Conservation (phyloP, 2,888 invertebrate species). For the Microctonus hyperodae region DNA sequence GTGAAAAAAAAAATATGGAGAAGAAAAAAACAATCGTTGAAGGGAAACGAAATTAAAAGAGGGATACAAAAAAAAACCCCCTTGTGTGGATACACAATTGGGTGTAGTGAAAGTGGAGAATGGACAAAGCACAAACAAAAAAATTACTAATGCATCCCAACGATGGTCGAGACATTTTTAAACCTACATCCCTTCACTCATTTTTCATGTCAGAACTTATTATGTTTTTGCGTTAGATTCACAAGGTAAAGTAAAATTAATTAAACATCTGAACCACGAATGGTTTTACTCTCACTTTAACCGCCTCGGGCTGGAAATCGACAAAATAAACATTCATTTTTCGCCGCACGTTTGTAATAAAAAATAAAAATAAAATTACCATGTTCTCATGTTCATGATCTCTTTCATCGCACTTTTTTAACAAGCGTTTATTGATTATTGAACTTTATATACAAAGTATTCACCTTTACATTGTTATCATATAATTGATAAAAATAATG, state of each 20-base stretch:
- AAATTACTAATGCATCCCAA: constrained; percentile 16
- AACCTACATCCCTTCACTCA: constrained; percentile 29
- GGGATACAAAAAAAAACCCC: neutral
- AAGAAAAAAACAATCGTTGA: constrained; percentile 13
- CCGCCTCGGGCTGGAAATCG: constrained; percentile 16
- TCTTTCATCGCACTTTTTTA: no score
- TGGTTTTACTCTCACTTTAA: constrained; percentile 12
- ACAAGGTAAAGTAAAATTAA: constrained; percentile 55
- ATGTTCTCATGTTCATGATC: no score
- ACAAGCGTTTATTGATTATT: no score
- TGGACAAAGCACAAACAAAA: constrained; percentile 8
- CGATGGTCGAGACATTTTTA: constrained; percentile 33
- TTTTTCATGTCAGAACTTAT: constrained; percentile 45
- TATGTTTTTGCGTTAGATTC: constrained; percentile 55
- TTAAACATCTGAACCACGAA: constrained; percentile 56
- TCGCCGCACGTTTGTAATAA: no score
- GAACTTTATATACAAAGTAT: no score
- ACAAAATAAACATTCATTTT: constrained; percentile 28
- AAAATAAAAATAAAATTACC: no score
- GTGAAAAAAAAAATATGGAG: neutral
- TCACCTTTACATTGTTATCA: no score
- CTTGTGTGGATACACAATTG: neutral
- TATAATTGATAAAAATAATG: no score
- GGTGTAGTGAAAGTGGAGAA: neutral
- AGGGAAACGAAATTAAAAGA: constrained; percentile 7